phyloP scores from a whole-genome alignment of 2,797 vertebrate genomes.

The Brachymystax lenok region DNA sequence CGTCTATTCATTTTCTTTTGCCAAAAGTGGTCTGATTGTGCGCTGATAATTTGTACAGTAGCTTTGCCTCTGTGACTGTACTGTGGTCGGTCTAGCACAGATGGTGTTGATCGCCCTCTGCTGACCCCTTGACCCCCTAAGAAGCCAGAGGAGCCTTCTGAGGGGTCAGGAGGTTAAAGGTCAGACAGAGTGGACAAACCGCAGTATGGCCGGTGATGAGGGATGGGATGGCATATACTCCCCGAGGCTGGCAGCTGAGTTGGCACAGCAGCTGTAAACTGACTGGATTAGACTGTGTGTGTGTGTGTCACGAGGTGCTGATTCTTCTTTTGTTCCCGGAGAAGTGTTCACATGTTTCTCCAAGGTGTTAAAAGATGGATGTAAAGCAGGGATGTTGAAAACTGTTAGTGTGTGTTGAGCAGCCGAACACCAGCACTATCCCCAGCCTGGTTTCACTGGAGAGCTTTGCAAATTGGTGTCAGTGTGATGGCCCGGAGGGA shows the following conservation, averaged over 20 bases:
- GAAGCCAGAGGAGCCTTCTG: not conserved
- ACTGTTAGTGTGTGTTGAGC: not conserved
- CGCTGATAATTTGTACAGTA: no score
- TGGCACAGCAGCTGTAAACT: not conserved
- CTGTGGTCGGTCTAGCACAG: no score
- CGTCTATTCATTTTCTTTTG: no score
- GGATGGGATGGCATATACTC: not conserved
- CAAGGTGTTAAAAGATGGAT: not conserved
- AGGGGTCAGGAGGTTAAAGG: not conserved
- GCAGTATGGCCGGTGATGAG: not conserved
- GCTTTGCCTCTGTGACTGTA: no score
- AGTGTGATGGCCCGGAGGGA: not conserved
- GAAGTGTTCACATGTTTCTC: not conserved
- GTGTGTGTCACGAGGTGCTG: not conserved
- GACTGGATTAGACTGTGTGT: not conserved
- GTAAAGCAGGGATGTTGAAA: not conserved
- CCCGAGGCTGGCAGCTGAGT: not conserved
- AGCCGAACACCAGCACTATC: not conserved
- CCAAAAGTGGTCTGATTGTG: no score
- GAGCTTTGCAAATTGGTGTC: not conserved
- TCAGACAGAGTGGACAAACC: not conserved
- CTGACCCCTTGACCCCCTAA: no score
- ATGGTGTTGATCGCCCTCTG: no score
- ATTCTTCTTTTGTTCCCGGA: no score
- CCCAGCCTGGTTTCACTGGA: not conserved